A percentile compares a stretch with the other conserved stretches of the same genome.
Conservation (phyloP, 2,113 vertebrate species). For the Catharus bicknelli region DNA sequence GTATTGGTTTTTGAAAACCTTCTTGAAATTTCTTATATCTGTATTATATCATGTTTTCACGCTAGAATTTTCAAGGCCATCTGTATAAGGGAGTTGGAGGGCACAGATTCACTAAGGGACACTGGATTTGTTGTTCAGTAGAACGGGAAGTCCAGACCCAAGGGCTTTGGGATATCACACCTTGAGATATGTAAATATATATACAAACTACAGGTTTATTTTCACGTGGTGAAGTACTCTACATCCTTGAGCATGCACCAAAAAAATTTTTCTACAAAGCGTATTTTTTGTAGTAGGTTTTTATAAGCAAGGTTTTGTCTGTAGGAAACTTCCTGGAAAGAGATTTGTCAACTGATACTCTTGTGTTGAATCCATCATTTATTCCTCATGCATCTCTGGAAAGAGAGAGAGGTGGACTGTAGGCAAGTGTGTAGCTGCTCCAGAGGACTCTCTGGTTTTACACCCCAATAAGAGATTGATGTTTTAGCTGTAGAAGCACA, state of each 20-base stretch:
- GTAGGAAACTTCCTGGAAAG: not conserved
- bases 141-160: not conserved
- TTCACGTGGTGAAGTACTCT: not conserved
- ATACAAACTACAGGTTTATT: not conserved
- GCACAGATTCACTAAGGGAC: not conserved
- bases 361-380: not conserved
- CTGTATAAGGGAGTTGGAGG: not conserved
- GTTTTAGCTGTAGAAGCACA: not conserved
- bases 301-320: not conserved
- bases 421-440: not conserved
- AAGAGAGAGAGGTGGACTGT: not conserved
- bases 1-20: not conserved
- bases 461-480: not conserved
- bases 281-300: not conserved
- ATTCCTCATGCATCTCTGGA: not conserved
- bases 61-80: not conserved
- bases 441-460: not conserved
- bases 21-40: not conserved
- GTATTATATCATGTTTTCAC: not conserved
- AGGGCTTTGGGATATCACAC: not conserved
- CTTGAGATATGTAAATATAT: not conserved
- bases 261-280: not conserved
- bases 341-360: not conserved
- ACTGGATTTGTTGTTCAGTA: not conserved
- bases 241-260: not conserved